Percentiles rank a stretch among this genome's conserved stretches.
Evolutionary conservation across 1,140 invertebrate species (phyloP).

Genomic region (Neelides sp.): DNA sequence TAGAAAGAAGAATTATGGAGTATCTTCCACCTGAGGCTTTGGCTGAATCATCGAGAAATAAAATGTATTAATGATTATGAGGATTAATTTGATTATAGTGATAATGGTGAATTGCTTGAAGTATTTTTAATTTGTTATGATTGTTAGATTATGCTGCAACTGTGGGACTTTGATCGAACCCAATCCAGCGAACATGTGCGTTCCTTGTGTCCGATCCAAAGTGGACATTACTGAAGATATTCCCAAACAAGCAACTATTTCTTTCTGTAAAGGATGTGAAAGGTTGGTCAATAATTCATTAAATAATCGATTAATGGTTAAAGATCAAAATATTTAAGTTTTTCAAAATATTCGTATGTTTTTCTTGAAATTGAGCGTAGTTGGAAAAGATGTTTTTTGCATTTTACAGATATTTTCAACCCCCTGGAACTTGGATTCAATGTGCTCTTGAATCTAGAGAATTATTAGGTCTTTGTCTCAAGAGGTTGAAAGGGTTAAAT

Average conservation of each 20-base stretch:
- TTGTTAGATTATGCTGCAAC: slow-evolving; percentile 59
- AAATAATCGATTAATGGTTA: background rate
- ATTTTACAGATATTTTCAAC: slow-evolving; percentile 71
- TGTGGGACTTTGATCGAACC: slow-evolving; percentile 72
- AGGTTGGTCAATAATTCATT: slow-evolving; percentile 39
- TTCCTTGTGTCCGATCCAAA: slow-evolving; percentile 73
- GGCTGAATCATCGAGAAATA: too few relatives aligned
- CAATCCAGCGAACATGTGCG: slow-evolving; percentile 96
- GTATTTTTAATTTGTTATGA: too few relatives aligned
- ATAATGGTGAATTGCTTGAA: too few relatives aligned
- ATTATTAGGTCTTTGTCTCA: slow-evolving; percentile 79
- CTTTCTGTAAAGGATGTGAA: slow-evolving; percentile 85
- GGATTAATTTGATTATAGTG: too few relatives aligned
- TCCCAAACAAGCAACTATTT: slow-evolving; percentile 79
- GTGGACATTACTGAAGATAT: slow-evolving; percentile 94
- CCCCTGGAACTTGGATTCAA: slow-evolving; percentile 78
- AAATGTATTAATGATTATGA: too few relatives aligned
- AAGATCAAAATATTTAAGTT: background rate
- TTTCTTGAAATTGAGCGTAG: background rate
- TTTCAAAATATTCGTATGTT: background rate
- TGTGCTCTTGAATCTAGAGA: slow-evolving; percentile 86
- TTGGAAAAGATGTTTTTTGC: background rate
- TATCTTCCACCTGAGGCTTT: too few relatives aligned
- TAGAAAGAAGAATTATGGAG: too few relatives aligned
- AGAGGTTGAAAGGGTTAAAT: slow-evolving; percentile 83